Conservation (phyloP, 2,797 vertebrate genomes). For the Poeciliopsis infans region DNA sequence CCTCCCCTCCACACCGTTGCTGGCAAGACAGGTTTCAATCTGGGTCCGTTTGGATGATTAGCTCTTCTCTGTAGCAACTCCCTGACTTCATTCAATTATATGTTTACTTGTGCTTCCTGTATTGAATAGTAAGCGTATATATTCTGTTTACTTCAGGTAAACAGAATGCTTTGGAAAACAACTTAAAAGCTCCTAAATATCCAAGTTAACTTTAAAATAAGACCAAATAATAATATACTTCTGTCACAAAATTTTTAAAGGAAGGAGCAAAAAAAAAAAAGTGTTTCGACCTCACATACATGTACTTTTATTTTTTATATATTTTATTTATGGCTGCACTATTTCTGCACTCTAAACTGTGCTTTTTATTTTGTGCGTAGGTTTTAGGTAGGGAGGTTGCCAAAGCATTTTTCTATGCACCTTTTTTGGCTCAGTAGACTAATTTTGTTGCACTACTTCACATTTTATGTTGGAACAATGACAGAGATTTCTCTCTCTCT, state of each 20-base stretch:
- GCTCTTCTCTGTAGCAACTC: not conserved
- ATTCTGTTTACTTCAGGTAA: not conserved
- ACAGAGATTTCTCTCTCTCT: not conserved
- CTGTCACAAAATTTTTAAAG: no score
- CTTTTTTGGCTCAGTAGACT: not conserved
- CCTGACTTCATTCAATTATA: not conserved
- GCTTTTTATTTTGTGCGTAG: not conserved
- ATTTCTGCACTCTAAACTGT: not conserved
- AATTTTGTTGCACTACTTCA: not conserved
- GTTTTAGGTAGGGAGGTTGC: not conserved
- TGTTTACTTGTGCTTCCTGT: not conserved
- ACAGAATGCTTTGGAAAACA: not conserved
- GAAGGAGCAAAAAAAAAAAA: no score
- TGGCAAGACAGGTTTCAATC: not conserved
- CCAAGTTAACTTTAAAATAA: not conserved
- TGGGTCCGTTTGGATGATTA: not conserved
- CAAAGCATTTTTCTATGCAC: not conserved
- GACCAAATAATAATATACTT: not conserved
- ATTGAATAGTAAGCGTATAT: not conserved
- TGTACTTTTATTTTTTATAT: not conserved
- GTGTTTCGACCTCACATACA: not conserved
- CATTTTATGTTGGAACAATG: not conserved
- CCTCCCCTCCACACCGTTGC: not conserved
- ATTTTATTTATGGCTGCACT: not conserved
- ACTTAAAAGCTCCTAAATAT: not conserved